Base-by-base conservation (phyloP, 2,888 invertebrate genomes). In the Caenorhabditis sp. region DNA sequence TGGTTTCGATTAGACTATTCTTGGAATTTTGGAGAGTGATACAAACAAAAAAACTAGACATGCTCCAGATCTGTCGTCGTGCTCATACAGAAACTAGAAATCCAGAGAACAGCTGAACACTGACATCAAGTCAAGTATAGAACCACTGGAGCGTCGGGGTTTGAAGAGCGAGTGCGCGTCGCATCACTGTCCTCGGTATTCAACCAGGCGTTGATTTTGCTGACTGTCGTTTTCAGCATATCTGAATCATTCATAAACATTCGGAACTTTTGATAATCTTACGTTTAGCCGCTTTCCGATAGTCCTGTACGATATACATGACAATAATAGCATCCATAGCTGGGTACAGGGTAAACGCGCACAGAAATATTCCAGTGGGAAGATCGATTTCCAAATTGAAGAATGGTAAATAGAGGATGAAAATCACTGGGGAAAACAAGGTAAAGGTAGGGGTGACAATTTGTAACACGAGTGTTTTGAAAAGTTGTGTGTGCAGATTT, bases 301-400 rank as follows among this genome's bases (percentile, higher is more conserved):
- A 70, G 47, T 70, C 70, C n/a, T 41, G 58, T 10, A 70, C 58
- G 0, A 70, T 16, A 44, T 41, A 54, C 70, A 70, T 70, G 8
- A 58, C 22, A 2, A 68, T 68, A 5, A 49, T 51, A 7, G 68
- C 51, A 35, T 68, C 51, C 68, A 68, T 68, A 22, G 68, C 68
- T 2, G 68, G 68, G 12, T 68, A 68, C 0, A 68, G n/a, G n/a
- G 68, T 31, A n/a, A 68, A 38, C 0, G 28, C 47, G 28, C 64
- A 66, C 6, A 66, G 49, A 7, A 49, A 28, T 1, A 47, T 26
- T 7, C 64, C 64, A 47, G 49, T 47, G 12, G 64, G 64, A 1
- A 66, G 6, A 16, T 49, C 47, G 28, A 66, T 16, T 47, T 66
- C 47, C 8, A 66, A n/a, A 66, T 66, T 26, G 10, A 66, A 12